A percentile compares a stretch with the other conserved stretches of the same genome.
These are phyloP conservation scores for Opisthograptis luteolata DNA, from an alignment of 2,888 invertebrate genomes.

Conservation along the genomic window DNA sequence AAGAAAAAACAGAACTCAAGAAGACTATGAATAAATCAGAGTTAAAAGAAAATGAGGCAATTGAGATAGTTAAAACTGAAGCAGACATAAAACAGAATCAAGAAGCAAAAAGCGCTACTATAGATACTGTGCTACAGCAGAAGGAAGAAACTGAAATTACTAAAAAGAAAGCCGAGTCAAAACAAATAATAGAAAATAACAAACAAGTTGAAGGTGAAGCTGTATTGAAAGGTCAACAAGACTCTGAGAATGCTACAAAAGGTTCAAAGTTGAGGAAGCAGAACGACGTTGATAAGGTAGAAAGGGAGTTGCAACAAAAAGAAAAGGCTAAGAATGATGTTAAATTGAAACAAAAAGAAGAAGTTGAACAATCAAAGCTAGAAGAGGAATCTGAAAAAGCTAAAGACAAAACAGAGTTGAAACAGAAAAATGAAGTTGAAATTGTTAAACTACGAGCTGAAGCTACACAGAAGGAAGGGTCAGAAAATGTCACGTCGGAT, in stretches of 20 bases:
- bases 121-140: too few relatives aligned
- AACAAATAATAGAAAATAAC: conserved; percentile 5
- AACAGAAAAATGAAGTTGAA: conserved; percentile 25
- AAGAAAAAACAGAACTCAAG: too few relatives aligned
- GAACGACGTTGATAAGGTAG: too few relatives aligned
- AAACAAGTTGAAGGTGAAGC: conserved; percentile 14
- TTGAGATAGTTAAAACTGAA: too few relatives aligned
- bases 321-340: conserved; percentile 4
- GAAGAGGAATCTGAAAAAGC: conserved; percentile 10
- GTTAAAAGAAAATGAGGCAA: too few relatives aligned
- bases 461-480: background rate
- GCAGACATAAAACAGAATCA: too few relatives aligned
- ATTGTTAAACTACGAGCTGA: background rate
- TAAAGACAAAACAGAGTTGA: background rate
- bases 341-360: conserved; percentile 11
- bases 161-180: background rate
- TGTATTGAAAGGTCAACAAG: too few relatives aligned
- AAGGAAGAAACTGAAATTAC: conserved; percentile 1
- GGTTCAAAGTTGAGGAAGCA: too few relatives aligned
- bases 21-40: too few relatives aligned
- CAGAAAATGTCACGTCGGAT: conserved; percentile 11
- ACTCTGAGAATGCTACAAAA: too few relatives aligned
- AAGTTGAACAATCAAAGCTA: conserved; percentile 4
- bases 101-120: too few relatives aligned
- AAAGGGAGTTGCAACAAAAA: conserved; percentile 1